Percentiles rank a stretch among this genome's conserved stretches.
phyloP scores from a whole-genome alignment of 1,140 invertebrate genomes.

The Brachionus paranguensis region DNA sequence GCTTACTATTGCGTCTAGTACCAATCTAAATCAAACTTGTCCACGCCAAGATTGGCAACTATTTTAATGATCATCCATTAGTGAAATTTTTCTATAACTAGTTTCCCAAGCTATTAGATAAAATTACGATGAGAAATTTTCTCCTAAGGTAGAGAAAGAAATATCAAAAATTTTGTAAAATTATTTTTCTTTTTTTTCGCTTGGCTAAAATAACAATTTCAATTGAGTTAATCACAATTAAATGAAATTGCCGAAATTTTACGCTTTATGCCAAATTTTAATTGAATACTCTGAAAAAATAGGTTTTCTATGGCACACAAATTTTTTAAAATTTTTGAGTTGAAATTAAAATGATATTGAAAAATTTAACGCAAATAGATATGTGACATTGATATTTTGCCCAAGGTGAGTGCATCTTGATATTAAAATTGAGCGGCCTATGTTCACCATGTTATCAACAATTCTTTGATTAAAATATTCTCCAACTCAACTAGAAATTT shows the following conservation, averaged over 20 bases:
- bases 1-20: background rate
- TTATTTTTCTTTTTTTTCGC: background rate
- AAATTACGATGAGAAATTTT: slow-evolving; percentile 6
- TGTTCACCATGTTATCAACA: background rate
- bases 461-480: background rate
- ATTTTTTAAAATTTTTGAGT: background rate
- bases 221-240: background rate
- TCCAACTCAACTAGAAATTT: background rate
- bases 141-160: background rate
- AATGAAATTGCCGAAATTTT: background rate
- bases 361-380: background rate
- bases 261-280: background rate
- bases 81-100: background rate
- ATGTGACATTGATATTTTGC: background rate
- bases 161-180: background rate
- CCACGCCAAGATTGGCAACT: background rate
- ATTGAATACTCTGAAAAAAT: background rate
- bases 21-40: background rate
- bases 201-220: background rate
- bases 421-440: background rate
- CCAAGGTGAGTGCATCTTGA: background rate
- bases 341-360: background rate
- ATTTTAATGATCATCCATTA: slow-evolving; percentile 21
- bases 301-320: background rate
- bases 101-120: background rate